These are phyloP conservation scores for Hypselothyrea guttata DNA, from an alignment of 2,888 invertebrate species.

Conservation along the genomic window DNA sequence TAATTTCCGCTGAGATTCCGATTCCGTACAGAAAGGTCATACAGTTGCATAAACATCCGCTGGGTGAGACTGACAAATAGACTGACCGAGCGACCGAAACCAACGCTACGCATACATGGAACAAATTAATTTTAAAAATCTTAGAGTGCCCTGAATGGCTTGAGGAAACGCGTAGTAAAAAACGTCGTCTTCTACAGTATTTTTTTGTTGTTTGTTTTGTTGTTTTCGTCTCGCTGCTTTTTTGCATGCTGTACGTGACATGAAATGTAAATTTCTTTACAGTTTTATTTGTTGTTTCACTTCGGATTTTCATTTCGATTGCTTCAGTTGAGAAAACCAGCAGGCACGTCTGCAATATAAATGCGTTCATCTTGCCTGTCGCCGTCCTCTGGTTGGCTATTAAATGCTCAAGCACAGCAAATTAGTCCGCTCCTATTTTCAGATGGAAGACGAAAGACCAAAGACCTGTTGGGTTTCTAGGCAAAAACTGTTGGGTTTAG, in stretches of 20 bases:
- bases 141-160: slow-evolving; percentile 5
- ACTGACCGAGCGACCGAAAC: slow-evolving; percentile 1
- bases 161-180: slow-evolving; percentile 3
- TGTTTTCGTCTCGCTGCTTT: slow-evolving; percentile 24
- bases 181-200: slow-evolving; percentile 7
- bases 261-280: slow-evolving; percentile 53
- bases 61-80: slow-evolving; percentile 2
- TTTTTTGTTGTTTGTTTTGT: slow-evolving; percentile 26
- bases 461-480: too few relatives aligned
- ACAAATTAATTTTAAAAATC: slow-evolving; percentile 53
- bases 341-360: slow-evolving; percentile 58
- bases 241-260: slow-evolving; percentile 50
- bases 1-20: slow-evolving; percentile 42
- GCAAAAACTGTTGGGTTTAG: too few relatives aligned
- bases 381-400: slow-evolving; percentile 10
- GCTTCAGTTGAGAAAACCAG: slow-evolving; percentile 28
- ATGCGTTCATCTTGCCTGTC: slow-evolving; percentile 24
- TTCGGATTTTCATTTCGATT: slow-evolving; percentile 54
- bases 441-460: too few relatives aligned
- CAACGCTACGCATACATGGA: slow-evolving; percentile 43
- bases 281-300: slow-evolving; percentile 27
- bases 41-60: slow-evolving; percentile 45
- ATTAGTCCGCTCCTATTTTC: background rate
- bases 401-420: background rate
- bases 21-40: slow-evolving; percentile 32